phyloP scores from a whole-genome alignment of 2,888 invertebrate species.

The Drosophila cognata region DNA sequence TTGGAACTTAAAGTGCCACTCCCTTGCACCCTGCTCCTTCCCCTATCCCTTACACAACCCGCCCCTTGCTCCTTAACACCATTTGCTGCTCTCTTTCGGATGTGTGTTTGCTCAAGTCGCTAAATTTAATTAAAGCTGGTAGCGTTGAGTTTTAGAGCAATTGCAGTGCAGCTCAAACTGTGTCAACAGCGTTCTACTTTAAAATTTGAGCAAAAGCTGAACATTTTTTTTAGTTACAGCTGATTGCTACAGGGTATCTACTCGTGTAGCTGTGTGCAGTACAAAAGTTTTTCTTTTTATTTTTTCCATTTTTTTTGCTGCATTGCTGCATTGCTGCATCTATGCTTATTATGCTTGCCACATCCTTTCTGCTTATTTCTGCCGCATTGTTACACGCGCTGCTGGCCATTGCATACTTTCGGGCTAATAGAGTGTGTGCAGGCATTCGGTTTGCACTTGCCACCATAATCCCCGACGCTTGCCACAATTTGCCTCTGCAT shows the following conservation, averaged over 20 bases:
- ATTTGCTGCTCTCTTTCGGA: slow-evolving; percentile 24
- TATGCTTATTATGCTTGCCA: slow-evolving; percentile 20
- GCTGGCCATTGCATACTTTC: slow-evolving; percentile 63
- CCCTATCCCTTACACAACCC: no score
- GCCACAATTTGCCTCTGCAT: slow-evolving; percentile 10
- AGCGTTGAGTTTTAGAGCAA: slow-evolving; percentile 3
- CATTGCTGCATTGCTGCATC: slow-evolving; percentile 14
- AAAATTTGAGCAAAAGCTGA: background rate
- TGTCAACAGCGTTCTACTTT: background rate
- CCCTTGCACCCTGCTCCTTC: background rate
- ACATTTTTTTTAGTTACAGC: background rate
- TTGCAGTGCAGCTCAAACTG: slow-evolving; percentile 54
- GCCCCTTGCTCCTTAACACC: background rate
- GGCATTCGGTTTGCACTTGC: slow-evolving; percentile 29
- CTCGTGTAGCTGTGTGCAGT: background rate
- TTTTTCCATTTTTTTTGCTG: background rate
- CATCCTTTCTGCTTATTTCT: background rate
- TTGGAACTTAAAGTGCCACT: slow-evolving; percentile 41
- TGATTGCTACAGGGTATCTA: slow-evolving; percentile 1
- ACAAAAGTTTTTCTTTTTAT: background rate
- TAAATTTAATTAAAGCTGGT: slow-evolving; percentile 61
- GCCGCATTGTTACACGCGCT: slow-evolving; percentile 48
- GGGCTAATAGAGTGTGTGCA: slow-evolving; percentile 61
- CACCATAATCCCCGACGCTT: background rate
- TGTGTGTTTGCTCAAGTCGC: slow-evolving; percentile 61